Percentiles rank a stretch among this genome's conserved stretches.
phyloP scores from a whole-genome alignment of 2,888 invertebrate species.

The Beris chalybata region DNA sequence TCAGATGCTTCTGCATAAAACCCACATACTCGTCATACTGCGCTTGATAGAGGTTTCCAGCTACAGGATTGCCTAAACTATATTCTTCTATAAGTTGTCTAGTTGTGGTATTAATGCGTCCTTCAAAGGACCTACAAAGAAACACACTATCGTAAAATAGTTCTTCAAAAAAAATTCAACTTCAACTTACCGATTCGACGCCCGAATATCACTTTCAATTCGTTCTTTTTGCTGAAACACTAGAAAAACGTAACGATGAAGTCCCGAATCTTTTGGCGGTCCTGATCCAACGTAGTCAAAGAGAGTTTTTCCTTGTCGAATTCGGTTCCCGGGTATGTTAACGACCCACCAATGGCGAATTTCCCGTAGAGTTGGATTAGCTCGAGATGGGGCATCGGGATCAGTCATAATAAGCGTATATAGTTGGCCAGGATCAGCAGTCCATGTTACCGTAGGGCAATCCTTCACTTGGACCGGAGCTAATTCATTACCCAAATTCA shows the following conservation, averaged over 20 bases:
- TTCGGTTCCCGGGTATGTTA: slow-evolving; percentile 72
- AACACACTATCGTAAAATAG: not conserved
- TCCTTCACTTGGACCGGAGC: slow-evolving; percentile 66
- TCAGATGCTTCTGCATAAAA: too few species aligned
- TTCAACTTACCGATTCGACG: slow-evolving; percentile 11
- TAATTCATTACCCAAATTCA: slow-evolving; percentile 7
- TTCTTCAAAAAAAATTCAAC: not conserved
- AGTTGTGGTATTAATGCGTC: slow-evolving; percentile 60
- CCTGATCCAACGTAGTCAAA: slow-evolving; percentile 78
- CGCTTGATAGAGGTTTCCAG: slow-evolving; percentile 78
- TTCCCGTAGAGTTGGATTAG: slow-evolving; percentile 77
- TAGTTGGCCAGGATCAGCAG: slow-evolving; percentile 19
- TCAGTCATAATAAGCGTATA: slow-evolving; percentile 57
- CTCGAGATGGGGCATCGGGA: slow-evolving; percentile 82
- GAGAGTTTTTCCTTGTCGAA: slow-evolving; percentile 69
- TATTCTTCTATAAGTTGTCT: slow-evolving; percentile 72
- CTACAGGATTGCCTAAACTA: slow-evolving; percentile 69
- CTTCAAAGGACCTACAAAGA: slow-evolving; percentile 36
- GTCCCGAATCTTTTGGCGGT: slow-evolving; percentile 71
- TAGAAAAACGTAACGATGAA: slow-evolving; percentile 74
- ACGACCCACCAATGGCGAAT: slow-evolving; percentile 87
- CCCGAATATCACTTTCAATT: slow-evolving; percentile 10
- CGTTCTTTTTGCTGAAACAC: slow-evolving; percentile 67
- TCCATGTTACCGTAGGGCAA: slow-evolving; percentile 10
- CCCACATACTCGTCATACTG: slow-evolving; percentile 68